Evolutionary conservation across 1,140 invertebrate genomes (phyloP).

Genomic region (Bombus waltoni): DNA sequence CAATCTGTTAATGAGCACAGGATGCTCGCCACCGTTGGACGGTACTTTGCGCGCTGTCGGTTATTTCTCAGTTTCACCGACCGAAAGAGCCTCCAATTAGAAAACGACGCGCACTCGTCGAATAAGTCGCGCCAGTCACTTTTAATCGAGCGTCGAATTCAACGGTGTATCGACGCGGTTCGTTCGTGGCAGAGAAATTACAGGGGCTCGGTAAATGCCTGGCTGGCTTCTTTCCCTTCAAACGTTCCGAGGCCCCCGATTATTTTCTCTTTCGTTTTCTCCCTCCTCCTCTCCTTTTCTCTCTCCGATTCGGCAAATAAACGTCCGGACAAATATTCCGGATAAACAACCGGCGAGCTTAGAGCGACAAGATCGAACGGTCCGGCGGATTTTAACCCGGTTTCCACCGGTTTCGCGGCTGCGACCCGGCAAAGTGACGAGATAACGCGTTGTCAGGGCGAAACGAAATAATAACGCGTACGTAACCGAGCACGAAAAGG

Average conservation of each 20-base stretch:
- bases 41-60: background rate
- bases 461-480: conserved; percentile 34
- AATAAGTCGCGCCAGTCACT: conserved; percentile 32
- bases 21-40: background rate
- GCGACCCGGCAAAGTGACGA: background rate
- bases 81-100: conserved; percentile 37
- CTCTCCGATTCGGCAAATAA: background rate
- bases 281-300: too few species aligned
- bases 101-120: conserved; percentile 44
- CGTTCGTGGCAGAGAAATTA: background rate
- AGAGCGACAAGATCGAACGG: conserved; percentile 12
- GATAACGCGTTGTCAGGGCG: conserved; percentile 18
- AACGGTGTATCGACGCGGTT: conserved; percentile 11
- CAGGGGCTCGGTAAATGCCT: conserved; percentile 15
- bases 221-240: too few species aligned
- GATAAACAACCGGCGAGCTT: too few species aligned
- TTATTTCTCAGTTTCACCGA: conserved; percentile 25
- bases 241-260: background rate
- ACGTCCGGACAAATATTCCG: background rate
- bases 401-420: background rate
- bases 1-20: conserved; percentile 48
- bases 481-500: conserved; percentile 12
- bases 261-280: background rate
- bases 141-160: conserved; percentile 36
- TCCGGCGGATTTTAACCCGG: background rate